Evolutionary conservation across 2,797 vertebrate genomes (phyloP).

Genomic region (Hafferia zeledoni): DNA sequence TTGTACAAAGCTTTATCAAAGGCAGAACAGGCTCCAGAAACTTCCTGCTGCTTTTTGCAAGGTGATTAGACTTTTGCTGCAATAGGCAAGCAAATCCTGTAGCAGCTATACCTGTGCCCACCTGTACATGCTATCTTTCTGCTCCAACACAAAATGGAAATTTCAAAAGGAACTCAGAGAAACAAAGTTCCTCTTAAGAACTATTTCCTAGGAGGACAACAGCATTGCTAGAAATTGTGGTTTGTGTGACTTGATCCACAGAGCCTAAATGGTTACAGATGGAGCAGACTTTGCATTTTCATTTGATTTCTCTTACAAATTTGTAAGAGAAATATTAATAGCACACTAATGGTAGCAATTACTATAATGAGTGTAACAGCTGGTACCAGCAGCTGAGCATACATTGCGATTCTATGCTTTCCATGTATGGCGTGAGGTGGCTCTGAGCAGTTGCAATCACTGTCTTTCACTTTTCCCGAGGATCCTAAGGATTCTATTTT

Average conservation of each 20-base stretch:
- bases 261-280: slow-evolving; percentile 4
- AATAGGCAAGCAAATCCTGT: not conserved
- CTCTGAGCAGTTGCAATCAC: not conserved
- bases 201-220: not conserved
- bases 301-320: not conserved
- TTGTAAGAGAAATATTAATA: slow-evolving; percentile 65
- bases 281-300: slow-evolving; percentile 15
- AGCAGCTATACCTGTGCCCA: not conserved
- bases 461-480: slow-evolving; percentile 6
- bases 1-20: not conserved
- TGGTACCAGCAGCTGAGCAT: slow-evolving; percentile 48
- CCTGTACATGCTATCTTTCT: not conserved
- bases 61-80: not conserved
- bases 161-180: not conserved
- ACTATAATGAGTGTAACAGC: slow-evolving; percentile 61
- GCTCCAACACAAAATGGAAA: not conserved
- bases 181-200: not conserved
- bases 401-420: not conserved
- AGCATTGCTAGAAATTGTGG: not conserved
- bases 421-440: not conserved
- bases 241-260: not conserved
- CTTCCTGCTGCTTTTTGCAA: not conserved
- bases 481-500: slow-evolving; percentile 19
- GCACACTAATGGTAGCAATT: slow-evolving; percentile 52
- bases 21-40: not conserved